These are phyloP conservation scores for Papilio polytes DNA, from an alignment of 1,140 invertebrate genomes.

Conservation along the genomic window DNA sequence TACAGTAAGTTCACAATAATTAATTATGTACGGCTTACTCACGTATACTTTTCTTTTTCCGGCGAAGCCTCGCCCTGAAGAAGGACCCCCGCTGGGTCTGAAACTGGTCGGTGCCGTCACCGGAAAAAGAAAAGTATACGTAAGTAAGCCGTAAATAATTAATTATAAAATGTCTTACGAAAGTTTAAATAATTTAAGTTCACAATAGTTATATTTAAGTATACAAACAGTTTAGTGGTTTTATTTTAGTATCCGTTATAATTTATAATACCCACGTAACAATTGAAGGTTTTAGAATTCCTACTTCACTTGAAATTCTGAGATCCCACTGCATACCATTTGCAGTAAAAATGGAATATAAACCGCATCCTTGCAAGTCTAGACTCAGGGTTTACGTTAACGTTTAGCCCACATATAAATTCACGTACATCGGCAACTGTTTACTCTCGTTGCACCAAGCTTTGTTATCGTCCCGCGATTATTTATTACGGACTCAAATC, in stretches of 20 bases:
- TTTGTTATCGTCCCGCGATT: slow-evolving; percentile 38
- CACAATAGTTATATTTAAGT: background rate
- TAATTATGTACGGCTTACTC: too few relatives aligned
- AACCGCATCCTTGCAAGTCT: slow-evolving; percentile 13
- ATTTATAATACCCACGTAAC: background rate
- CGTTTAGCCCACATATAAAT: slow-evolving; percentile 31
- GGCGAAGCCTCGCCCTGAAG: too few relatives aligned
- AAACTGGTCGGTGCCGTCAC: too few relatives aligned
- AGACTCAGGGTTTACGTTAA: slow-evolving; percentile 13
- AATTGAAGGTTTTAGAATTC: background rate
- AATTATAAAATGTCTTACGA: too few relatives aligned
- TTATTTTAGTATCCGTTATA: background rate
- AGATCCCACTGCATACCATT: slow-evolving; percentile 41
- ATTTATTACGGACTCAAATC: slow-evolving; percentile 39
- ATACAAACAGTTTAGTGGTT: background rate
- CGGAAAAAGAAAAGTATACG: too few relatives aligned
- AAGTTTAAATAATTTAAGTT: too few relatives aligned
- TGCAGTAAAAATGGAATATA: slow-evolving; percentile 17
- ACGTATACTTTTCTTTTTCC: too few relatives aligned
- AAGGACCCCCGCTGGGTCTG: too few relatives aligned
- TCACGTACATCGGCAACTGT: slow-evolving; percentile 28
- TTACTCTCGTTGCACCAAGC: slow-evolving; percentile 32
- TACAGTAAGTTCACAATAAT: too few relatives aligned
- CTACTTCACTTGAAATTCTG: background rate
- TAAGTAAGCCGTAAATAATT: too few relatives aligned